phyloP scores from a whole-genome alignment of 2,113 vertebrate genomes.

The Benitochromis conjunctus region DNA sequence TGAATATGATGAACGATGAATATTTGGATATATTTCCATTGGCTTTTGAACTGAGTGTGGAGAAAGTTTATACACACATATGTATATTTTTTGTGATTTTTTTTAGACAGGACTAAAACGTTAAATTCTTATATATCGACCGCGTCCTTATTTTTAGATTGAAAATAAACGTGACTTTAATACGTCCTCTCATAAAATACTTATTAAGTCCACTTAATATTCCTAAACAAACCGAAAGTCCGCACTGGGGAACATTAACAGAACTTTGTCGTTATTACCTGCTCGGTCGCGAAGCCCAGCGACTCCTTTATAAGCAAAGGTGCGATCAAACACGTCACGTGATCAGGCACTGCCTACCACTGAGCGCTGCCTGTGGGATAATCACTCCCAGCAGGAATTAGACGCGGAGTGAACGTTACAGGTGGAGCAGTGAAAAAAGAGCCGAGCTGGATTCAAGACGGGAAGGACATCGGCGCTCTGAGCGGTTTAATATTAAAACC shows the following conservation, averaged over 20 bases:
- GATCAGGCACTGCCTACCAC: not conserved
- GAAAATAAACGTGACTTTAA: not conserved
- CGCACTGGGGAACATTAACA: too few relatives aligned
- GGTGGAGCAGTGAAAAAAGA: slow-evolving; percentile 23
- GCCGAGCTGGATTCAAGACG: not conserved
- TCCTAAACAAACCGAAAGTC: not conserved
- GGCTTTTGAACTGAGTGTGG: not conserved
- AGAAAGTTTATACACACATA: not conserved
- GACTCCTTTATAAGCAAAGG: not conserved
- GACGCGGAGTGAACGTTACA: slow-evolving; percentile 28
- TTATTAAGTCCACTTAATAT: not conserved
- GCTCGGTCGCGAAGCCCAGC: not conserved
- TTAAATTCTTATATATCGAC: not conserved
- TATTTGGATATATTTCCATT: not conserved
- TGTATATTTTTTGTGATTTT: not conserved
- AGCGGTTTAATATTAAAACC: not conserved
- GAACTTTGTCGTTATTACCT: not conserved
- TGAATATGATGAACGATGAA: not conserved
- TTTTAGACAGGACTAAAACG: not conserved
- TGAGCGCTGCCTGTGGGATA: not conserved
- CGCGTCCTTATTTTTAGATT: not conserved
- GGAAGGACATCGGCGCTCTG: not conserved
- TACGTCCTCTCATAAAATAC: not conserved
- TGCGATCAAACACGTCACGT: slow-evolving; percentile 30
- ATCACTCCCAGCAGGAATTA: slow-evolving; percentile 25